Percentiles rank a stretch among this genome's conserved stretches.
Conservation (phyloP, 1,140 invertebrate genomes). For the Doryteuthis pealeii region DNA sequence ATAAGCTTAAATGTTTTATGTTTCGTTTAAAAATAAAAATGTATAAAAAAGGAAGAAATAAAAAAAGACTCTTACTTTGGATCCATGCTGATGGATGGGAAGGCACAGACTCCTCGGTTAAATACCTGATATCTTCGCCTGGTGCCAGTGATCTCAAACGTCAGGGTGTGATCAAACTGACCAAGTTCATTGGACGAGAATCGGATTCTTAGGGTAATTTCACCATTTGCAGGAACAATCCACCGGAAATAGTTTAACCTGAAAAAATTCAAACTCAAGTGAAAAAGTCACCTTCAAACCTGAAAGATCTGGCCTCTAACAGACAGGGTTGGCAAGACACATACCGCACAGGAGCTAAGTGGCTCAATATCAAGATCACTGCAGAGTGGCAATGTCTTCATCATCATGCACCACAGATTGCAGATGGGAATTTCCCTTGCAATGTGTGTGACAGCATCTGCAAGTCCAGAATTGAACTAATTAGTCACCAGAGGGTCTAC, state of each 20-base stretch:
- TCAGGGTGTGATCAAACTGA: conserved; percentile 61
- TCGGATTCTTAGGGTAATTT: conserved; percentile 47
- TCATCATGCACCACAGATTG: too few relatives aligned
- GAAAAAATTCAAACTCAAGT: conserved; percentile 10
- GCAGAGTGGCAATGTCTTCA: conserved; percentile 4
- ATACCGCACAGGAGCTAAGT: too few relatives aligned
- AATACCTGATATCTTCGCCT: conserved; percentile 58
- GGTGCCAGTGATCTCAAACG: conserved; percentile 60
- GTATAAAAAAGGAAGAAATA: too few relatives aligned
- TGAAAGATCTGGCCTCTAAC: too few relatives aligned
- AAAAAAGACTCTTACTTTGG: conserved; percentile 48
- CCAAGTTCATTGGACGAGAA: conserved; percentile 59
- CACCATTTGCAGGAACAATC: conserved; percentile 54
- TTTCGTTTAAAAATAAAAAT: too few relatives aligned
- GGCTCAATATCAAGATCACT: conserved; percentile 1
- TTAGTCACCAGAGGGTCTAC: too few relatives aligned
- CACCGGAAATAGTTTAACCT: conserved; percentile 56
- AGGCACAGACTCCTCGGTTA: conserved; percentile 59
- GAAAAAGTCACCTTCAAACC: conserved; percentile 14
- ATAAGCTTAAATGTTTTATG: too few relatives aligned
- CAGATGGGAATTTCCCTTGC: too few relatives aligned
- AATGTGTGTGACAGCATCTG: too few relatives aligned
- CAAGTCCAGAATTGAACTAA: too few relatives aligned
- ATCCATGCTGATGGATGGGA: conserved; percentile 60
- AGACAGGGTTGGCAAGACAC: too few relatives aligned